phyloP scores from a whole-genome alignment of 2,888 invertebrate species.

The Xestia c-nigrum region DNA sequence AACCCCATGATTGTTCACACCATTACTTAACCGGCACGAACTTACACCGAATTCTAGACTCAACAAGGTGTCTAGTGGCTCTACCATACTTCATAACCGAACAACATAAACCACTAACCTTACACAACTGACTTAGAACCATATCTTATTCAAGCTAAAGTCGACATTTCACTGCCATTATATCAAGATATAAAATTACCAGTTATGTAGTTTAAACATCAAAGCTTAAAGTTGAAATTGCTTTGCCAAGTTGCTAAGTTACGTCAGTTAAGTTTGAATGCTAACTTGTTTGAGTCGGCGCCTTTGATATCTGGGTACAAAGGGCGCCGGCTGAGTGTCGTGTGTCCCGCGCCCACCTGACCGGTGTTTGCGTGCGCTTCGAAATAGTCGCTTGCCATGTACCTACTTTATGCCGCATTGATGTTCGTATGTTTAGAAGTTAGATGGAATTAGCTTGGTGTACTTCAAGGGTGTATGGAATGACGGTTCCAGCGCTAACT shows the following conservation, averaged over 20 bases:
- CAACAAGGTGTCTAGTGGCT: conserved; percentile 87
- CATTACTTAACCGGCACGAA: conserved; percentile 74
- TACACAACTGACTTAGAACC: not conserved
- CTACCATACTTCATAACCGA: conserved; percentile 59
- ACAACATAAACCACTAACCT: conserved; percentile 59
- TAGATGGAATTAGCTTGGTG: conserved; percentile 32
- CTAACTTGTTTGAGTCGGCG: conserved; percentile 84
- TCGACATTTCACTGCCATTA: not conserved
- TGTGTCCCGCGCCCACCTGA: conserved; percentile 88
- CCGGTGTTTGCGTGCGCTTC: conserved; percentile 79
- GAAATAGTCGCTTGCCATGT: conserved; percentile 60
- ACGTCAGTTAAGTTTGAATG: conserved; percentile 63
- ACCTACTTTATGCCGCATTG: conserved; percentile 48
- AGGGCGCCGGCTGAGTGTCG: conserved; percentile 87
- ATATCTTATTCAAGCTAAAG: accelerated
- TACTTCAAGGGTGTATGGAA: conserved; percentile 9
- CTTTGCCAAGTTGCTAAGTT: conserved; percentile 47
- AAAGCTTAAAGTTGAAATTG: conserved; percentile 33
- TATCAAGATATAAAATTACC: not conserved
- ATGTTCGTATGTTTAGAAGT: conserved; percentile 44
- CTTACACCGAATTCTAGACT: conserved; percentile 83
- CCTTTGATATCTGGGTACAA: conserved; percentile 86
- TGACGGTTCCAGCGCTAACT: not conserved
- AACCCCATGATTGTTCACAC: conserved; percentile 72
- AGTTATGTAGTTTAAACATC: accelerated